Evolutionary conservation across 2,113 vertebrate species (phyloP).

Genomic region (Recurvirostra avosetta): DNA sequence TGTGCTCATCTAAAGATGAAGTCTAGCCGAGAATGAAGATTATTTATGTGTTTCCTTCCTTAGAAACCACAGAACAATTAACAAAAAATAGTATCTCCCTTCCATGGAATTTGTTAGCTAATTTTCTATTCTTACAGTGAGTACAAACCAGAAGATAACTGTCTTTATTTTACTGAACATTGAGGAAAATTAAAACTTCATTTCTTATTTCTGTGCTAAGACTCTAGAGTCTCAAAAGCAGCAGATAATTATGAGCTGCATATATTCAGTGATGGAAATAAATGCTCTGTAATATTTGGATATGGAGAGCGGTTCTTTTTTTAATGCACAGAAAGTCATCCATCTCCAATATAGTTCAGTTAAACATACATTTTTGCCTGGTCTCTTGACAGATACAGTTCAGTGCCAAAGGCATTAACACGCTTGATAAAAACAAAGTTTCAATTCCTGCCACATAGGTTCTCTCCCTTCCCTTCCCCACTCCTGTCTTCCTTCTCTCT

Average conservation of each 20-base stretch:
- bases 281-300: background rate
- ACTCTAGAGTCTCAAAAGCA: background rate
- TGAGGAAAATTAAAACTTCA: constrained; percentile 25
- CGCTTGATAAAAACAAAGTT: background rate
- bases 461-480: background rate
- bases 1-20: background rate
- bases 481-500: background rate
- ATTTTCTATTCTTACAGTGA: background rate
- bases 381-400: background rate
- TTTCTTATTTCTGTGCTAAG: background rate
- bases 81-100: background rate
- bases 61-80: background rate
- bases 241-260: background rate
- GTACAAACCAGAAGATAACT: background rate
- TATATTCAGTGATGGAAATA: background rate
- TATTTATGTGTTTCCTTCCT: background rate
- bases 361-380: background rate
- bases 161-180: background rate
- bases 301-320: background rate
- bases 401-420: background rate
- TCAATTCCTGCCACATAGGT: background rate
- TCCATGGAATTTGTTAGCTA: background rate
- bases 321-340: background rate
- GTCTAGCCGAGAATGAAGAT: background rate
- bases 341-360: background rate